Evolutionary conservation across 2,888 invertebrate genomes (phyloP).

Genomic region (Tenthredo amoena): DNA sequence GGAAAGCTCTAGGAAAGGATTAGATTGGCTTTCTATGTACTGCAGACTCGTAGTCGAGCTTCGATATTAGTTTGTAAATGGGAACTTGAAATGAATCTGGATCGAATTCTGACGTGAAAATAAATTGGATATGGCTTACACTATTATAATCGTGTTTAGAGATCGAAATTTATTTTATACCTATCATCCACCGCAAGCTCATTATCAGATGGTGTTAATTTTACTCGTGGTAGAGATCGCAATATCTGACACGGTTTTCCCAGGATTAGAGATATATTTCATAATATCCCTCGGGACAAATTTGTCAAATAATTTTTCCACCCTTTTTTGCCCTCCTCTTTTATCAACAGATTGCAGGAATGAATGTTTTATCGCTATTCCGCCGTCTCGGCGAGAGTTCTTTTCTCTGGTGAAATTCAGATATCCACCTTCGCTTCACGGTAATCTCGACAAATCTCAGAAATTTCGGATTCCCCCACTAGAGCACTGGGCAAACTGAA

Average conservation of each 20-base stretch:
- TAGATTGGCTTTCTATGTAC: conserved; percentile 35
- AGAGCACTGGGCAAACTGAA: neutral
- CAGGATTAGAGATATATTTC: neutral
- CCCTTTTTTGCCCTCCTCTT: neutral
- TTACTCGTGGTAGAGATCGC: neutral
- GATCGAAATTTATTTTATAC: neutral
- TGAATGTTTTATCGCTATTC: conserved; percentile 20
- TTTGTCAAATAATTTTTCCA: conserved; percentile 35
- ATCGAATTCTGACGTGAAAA: neutral
- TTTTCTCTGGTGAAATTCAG: neutral
- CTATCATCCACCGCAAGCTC: neutral
- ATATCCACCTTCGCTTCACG: neutral
- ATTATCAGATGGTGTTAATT: conserved; percentile 9
- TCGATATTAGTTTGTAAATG: conserved; percentile 45
- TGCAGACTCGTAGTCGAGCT: conserved; percentile 1
- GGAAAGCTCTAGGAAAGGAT: neutral
- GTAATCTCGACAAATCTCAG: conserved; percentile 34
- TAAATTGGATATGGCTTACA: neutral
- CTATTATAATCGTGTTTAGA: neutral
- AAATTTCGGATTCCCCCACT: neutral
- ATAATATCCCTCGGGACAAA: conserved; percentile 10
- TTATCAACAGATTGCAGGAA: conserved; percentile 6
- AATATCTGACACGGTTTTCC: neutral
- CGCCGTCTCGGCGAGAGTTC: neutral
- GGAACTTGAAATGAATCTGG: conserved; percentile 8